Evolutionary conservation across 2,888 invertebrate species (phyloP).

Genomic region (Andrena bucephala): DNA sequence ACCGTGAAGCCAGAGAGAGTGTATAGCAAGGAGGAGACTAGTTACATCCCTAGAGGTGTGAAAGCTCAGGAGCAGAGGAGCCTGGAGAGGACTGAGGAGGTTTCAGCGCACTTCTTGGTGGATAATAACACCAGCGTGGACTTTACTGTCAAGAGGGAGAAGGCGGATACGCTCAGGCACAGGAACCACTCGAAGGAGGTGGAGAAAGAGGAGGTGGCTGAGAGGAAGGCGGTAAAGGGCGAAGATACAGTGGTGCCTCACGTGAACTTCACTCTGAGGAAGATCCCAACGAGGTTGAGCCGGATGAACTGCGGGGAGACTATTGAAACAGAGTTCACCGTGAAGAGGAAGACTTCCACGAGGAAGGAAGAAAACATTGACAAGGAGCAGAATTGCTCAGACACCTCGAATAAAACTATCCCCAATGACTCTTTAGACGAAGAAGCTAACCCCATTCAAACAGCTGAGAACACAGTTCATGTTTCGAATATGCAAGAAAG

Average conservation of each 20-base stretch:
- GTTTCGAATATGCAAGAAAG: not conserved
- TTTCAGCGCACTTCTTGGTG: constrained; percentile 34
- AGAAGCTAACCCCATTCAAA: not conserved
- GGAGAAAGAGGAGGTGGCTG: constrained; percentile 58
- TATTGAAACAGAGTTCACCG: constrained; percentile 67
- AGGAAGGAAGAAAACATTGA: constrained; percentile 33
- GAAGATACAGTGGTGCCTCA: constrained; percentile 51
- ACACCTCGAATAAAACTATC: not conserved
- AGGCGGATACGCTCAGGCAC: constrained; percentile 9
- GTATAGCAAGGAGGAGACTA: constrained; percentile 4
- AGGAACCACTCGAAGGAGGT: constrained; percentile 39
- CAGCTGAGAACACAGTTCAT: not conserved
- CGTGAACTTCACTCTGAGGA: constrained; percentile 66
- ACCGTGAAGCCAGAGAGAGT: constrained; percentile 67
- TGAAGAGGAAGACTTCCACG: constrained; percentile 29
- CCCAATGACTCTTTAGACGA: not conserved
- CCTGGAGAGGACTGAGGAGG: constrained; percentile 11
- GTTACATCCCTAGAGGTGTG: not conserved
- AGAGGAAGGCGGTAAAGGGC: constrained; percentile 45
- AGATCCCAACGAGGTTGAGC: constrained; percentile 39
- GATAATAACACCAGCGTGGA: constrained; percentile 72
- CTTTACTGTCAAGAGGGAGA: constrained; percentile 72
- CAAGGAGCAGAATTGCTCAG: not conserved
- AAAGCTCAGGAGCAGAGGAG: constrained; percentile 4
- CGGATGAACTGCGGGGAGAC: constrained; percentile 57